Percentiles rank a stretch among this genome's conserved stretches.
phyloP scores from a whole-genome alignment of 2,113 vertebrate species.

The Morone saxatilis region DNA sequence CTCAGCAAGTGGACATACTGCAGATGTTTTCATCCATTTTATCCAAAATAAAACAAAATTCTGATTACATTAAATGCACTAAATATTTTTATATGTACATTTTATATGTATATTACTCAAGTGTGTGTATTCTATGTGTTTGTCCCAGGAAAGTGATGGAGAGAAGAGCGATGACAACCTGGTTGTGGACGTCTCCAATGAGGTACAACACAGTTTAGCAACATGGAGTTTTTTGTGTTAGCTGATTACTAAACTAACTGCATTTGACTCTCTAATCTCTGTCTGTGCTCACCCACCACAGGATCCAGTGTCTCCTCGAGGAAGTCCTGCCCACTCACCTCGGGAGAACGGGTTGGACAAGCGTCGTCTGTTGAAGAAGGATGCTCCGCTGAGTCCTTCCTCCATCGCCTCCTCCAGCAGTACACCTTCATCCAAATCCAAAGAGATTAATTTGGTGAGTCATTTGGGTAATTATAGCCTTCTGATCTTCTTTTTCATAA shows the following conservation, averaged over 20 bases:
- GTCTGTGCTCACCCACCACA: constrained; percentile 56
- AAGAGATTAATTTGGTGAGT: constrained; percentile 92
- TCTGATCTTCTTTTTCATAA: constrained; percentile 43
- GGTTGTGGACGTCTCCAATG: constrained; percentile 96
- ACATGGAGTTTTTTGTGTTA: rapidly evolving
- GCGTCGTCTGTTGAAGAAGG: constrained; percentile 90
- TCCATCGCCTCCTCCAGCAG: constrained; percentile 96
- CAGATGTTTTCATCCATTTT: background rate
- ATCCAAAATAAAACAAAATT: background rate
- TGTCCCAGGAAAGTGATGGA: constrained; percentile 92
- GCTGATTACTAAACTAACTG: background rate
- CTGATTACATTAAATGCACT: background rate
- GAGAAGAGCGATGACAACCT: constrained; percentile 96
- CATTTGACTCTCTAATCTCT: background rate
- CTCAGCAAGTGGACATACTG: background rate
- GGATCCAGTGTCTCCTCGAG: constrained; percentile 92
- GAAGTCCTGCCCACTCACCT: constrained; percentile 94
- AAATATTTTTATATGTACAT: background rate
- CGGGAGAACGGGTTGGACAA: constrained; percentile 96
- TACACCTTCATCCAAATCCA: constrained; percentile 96
- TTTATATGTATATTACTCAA: background rate
- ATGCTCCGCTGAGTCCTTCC: constrained; percentile 93
- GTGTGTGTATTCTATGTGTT: constrained; percentile 12
- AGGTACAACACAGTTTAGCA: constrained; percentile 82
- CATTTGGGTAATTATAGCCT: constrained; percentile 23